Evolutionary conservation across 2,113 vertebrate species (phyloP).

Genomic region (Haemorhous mexicanus): DNA sequence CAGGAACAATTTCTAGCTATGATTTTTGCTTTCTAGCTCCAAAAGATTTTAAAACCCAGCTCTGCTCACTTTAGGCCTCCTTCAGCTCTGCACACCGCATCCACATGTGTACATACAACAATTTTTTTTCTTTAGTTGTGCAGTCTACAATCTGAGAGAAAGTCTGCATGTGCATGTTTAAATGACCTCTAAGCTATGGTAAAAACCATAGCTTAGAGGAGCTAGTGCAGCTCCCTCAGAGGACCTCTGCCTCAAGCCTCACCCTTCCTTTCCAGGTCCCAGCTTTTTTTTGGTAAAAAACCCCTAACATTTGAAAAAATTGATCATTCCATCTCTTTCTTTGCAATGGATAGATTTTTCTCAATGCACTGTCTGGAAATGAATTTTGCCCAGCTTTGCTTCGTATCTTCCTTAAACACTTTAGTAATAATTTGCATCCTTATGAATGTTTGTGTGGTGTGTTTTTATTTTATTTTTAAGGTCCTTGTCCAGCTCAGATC

Average conservation of each 20-base stretch:
- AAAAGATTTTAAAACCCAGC: background rate
- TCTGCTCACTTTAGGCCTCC: background rate
- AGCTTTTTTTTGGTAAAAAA: background rate
- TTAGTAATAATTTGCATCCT: background rate
- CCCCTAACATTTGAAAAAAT: background rate
- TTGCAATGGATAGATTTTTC: background rate
- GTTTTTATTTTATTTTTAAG: conserved; percentile 66
- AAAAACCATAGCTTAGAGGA: background rate
- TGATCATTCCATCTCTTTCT: background rate
- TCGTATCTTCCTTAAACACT: background rate
- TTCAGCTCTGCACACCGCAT: background rate
- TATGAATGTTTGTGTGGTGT: background rate
- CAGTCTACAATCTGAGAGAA: background rate
- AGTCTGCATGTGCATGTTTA: background rate
- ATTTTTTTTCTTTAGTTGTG: background rate
- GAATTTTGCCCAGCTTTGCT: background rate
- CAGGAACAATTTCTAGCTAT: background rate
- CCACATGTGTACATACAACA: background rate
- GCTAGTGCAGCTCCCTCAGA: background rate
- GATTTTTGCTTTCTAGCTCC: background rate
- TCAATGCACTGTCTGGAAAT: background rate
- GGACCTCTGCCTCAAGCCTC: background rate
- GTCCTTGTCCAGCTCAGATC: conserved; percentile 76
- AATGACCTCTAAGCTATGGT: background rate
- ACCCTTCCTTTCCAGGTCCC: background rate